Base-by-base conservation (phyloP, 2,113 vertebrate species). In the Connochaetes taurinus region DNA sequence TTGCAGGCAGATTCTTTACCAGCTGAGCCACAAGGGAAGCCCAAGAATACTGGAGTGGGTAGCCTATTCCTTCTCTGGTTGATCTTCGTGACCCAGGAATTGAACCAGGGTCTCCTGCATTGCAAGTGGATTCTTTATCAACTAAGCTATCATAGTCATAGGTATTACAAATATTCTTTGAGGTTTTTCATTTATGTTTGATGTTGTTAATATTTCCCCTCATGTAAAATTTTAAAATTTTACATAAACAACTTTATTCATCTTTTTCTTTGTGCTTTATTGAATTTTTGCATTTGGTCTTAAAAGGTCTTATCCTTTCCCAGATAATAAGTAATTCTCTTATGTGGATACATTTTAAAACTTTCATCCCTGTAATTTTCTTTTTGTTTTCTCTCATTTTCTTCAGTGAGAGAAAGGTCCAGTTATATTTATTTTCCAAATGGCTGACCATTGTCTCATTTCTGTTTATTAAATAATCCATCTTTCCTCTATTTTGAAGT, bases 361-460 rank as follows among this genome's bases (percentile, higher is more conserved):
- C 19, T 94, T 97, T 92, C 36, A 87, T 87, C 13, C 3, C 1
- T 95, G 1, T 87, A 94, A 89, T 87, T 84, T 67, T 87, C 13
- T 71, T 96, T 87, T 83, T 71, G 25, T 90, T 71, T 71, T 71
- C n/a, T 21, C 64, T 71, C 10, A 36, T 36, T 2, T 71, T 71
- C n/a, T 71, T 36, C 64, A 62, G 6, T 76, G 78, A 94, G 19
- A 25, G 10, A 83, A 95, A 97, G 11, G 17, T 60, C 12, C 9
- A 84, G 36, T 78, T 96, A 67, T 36, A 93, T 96, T 95, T 93
- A 19, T 93, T 91, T 93, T 94, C 58, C 58, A 94, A 94, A 95
- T n/a, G 55, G 19, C 13, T 96, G 62, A 19, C 13, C 12, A 76
- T 91, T 85, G 90, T 53, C n/a, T 11, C 31, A 82, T 55, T 40